Base-by-base conservation (phyloP, 1,140 invertebrate species). In the Heliconius eleuchia region DNA sequence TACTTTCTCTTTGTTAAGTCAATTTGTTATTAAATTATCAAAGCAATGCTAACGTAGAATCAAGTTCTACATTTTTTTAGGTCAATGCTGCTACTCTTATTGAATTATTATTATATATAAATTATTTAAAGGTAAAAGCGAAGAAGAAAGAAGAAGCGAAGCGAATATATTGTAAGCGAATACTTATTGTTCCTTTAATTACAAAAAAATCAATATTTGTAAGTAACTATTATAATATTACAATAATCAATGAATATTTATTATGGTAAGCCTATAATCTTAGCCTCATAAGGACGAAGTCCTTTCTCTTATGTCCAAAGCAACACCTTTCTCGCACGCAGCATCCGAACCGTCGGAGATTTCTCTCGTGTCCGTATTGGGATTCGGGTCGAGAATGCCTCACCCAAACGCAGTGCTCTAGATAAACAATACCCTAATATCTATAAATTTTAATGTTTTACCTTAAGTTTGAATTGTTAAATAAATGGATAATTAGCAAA, bases 341-440 rank as follows among this genome's bases (percentile, higher is more conserved):
- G 85, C 82, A 72, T 86, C 83, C 82, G 86, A 77, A 83, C 80
- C 76, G 84, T 77, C 80, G 83, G 83, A 91, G 88, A 91, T 93
- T 93, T 94, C 91, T 92, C 92, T 92, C 85, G 85, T 86, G 88
- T 84, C 89, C 90, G 91, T 92, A 91, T 92, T 91, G 78, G 86
- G 88, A 93, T 93, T 92, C 86, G 88, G 92, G 92, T 91, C 91
- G 83, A 84, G 86, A 82, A 85, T 84, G 86, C 89, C 86, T 88
- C 87, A 82, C 85, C 89, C 87, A 89, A 92, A 91, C 86, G 79
- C 80, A 86, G 79, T 88, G 87, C 81, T 89, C 89, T 87, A 91
- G 89, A 80, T 80, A 81, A 84, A 83, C 84, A 83, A 84, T 81
- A 71, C 66, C 73, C 46, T 71, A 27, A 18, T 55, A 77, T 37